phyloP scores from a whole-genome alignment of 2,113 vertebrate genomes.

The Dendropsophus ebraccatus region DNA sequence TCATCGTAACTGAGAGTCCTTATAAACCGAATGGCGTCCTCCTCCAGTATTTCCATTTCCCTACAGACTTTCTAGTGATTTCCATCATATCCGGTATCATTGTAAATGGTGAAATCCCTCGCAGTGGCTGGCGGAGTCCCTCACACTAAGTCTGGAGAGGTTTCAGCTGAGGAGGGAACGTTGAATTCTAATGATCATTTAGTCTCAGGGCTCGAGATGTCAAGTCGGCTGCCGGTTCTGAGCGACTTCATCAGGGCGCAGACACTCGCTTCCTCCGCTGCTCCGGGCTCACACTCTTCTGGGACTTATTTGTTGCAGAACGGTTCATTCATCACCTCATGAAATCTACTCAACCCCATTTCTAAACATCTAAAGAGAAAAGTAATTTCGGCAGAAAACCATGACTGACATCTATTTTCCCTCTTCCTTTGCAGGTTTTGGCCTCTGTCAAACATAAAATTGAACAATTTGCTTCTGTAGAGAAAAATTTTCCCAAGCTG shows the following conservation, averaged over 20 bases:
- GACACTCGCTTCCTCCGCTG: slow-evolving; percentile 1
- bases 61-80: background rate
- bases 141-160: slow-evolving; percentile 1
- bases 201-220: slow-evolving; percentile 29
- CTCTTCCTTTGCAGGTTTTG: slow-evolving; percentile 81
- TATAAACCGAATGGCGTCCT: background rate
- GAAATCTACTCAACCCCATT: slow-evolving; percentile 44
- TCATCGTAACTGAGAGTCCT: background rate
- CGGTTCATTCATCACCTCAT: slow-evolving; percentile 44
- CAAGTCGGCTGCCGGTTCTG: slow-evolving; percentile 29
- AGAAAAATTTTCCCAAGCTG: slow-evolving; percentile 85
- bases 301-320: slow-evolving; percentile 48
- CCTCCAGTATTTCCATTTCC: background rate
- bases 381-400: slow-evolving; percentile 39
- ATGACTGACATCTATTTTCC: slow-evolving; percentile 46
- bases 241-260: slow-evolving; percentile 48
- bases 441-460: slow-evolving; percentile 95
- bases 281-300: slow-evolving; percentile 23
- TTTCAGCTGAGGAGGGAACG: background rate
- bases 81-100: background rate
- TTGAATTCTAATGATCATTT: slow-evolving; percentile 45
- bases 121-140: slow-evolving; percentile 16
- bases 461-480: slow-evolving; percentile 80
- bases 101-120: slow-evolving; percentile 18
- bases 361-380: slow-evolving; percentile 43